Conservation (phyloP, 2,113 vertebrate species). For the Bufo gargarizans region DNA sequence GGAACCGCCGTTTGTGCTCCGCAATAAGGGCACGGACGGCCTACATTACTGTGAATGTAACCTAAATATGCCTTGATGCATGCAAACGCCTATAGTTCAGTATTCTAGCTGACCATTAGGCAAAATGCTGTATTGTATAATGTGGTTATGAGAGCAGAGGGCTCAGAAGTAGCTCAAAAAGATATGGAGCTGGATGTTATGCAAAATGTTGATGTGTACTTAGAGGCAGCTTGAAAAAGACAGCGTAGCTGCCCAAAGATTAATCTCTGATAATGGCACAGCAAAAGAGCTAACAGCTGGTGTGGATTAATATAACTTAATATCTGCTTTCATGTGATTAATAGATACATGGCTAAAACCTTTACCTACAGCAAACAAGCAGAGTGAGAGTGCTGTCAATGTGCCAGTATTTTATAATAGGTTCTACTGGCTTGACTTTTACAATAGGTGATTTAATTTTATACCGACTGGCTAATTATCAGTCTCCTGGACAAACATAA, state of each 20-base stretch:
- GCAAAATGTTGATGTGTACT: conserved; percentile 58
- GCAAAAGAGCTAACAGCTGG: conserved; percentile 71
- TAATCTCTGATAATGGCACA: conserved; percentile 83
- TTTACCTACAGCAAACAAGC: conserved; percentile 61
- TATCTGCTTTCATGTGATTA: conserved; percentile 87
- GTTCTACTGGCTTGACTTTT: neutral
- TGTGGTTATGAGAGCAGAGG: conserved; percentile 28
- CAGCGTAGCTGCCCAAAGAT: conserved; percentile 65
- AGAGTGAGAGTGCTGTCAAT: conserved; percentile 60
- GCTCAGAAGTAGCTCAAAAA: conserved; percentile 50
- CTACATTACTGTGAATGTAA: no score
- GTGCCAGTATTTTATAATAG: neutral
- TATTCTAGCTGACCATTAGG: neutral
- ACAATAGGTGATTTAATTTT: neutral
- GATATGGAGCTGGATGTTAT: conserved; percentile 50
- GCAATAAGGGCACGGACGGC: no score
- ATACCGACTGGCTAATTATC: accelerated
- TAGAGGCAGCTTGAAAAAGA: conserved; percentile 67
- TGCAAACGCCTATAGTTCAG: neutral
- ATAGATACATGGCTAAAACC: conserved; percentile 75
- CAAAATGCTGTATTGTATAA: conserved; percentile 30
- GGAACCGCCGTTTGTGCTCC: no score
- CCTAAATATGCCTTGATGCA: neutral
- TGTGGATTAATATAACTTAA: conserved; percentile 75
- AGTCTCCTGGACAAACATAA: neutral